A percentile compares a stretch with the other conserved stretches of the same genome.
Conservation (phyloP, 2,113 vertebrate species). For the Tauraco erythrolophus region DNA sequence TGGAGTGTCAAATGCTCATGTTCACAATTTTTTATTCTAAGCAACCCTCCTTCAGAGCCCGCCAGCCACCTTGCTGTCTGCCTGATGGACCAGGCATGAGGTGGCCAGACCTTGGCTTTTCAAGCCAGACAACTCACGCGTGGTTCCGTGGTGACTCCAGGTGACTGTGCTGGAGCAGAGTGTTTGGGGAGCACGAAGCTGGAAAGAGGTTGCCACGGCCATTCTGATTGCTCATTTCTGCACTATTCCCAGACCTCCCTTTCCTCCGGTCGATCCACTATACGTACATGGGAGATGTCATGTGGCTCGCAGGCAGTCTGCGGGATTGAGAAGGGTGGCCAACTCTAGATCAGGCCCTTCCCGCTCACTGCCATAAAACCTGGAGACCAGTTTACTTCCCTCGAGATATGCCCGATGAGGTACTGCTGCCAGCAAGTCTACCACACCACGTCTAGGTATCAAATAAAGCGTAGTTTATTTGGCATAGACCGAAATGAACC, state of each 20-base stretch:
- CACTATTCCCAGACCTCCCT: neutral
- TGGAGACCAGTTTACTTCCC: neutral
- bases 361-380: neutral
- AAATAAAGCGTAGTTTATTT: slow-evolving; percentile 56
- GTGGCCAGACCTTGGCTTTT: neutral
- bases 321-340: accelerated
- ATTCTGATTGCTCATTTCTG: neutral
- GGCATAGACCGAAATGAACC: slow-evolving; percentile 6
- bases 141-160: accelerated
- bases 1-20: neutral
- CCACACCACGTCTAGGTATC: neutral
- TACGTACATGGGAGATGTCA: accelerated
- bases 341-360: neutral
- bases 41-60: neutral
- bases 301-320: neutral
- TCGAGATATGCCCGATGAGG: accelerated
- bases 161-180: too few relatives aligned
- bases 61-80: neutral
- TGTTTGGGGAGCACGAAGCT: accelerated
- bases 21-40: neutral
- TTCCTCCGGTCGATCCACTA: neutral
- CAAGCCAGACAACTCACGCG: neutral
- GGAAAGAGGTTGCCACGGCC: neutral
- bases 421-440: neutral
- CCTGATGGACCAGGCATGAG: accelerated